Evolutionary conservation across 2,888 invertebrate species (phyloP).

Genomic region (Noctua janthe): DNA sequence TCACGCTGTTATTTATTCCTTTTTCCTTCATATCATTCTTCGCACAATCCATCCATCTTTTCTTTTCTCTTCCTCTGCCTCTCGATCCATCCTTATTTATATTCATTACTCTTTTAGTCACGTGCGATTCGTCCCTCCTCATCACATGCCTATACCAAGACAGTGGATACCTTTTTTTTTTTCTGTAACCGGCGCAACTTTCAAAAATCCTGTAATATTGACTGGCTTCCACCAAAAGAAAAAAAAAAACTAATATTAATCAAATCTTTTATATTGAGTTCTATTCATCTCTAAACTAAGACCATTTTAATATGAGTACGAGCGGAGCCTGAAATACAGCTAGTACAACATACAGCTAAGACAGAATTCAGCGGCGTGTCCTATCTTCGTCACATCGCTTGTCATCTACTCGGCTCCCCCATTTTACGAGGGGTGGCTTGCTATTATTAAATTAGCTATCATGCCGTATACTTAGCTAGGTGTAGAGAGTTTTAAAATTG

Average conservation of each 20-base stretch:
- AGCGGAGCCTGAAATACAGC: neutral
- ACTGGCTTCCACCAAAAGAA: neutral
- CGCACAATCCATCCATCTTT: no score
- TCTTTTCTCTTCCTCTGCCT: no score
- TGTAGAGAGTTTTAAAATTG: slow-evolving; percentile 17
- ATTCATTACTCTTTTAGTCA: no score
- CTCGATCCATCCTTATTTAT: no score
- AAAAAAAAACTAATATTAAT: neutral
- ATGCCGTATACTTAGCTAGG: slow-evolving; percentile 15
- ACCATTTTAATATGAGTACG: neutral
- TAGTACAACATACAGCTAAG: slow-evolving; percentile 25
- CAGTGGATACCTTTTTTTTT: no score
- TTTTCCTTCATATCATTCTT: no score
- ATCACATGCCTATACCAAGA: no score
- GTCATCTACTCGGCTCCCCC: slow-evolving; percentile 69
- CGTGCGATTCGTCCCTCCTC: no score
- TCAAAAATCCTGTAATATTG: no score
- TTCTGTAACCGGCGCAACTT: no score
- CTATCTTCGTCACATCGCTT: slow-evolving; percentile 70
- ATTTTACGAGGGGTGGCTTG: slow-evolving; percentile 49
- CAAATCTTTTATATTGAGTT: neutral
- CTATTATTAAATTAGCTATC: slow-evolving; percentile 63
- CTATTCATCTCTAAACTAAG: neutral
- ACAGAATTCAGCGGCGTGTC: slow-evolving; percentile 65
- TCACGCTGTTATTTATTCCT: no score